Evolutionary conservation across 2,888 invertebrate species (phyloP).

Genomic region (Tolmerus cingulatus): DNA sequence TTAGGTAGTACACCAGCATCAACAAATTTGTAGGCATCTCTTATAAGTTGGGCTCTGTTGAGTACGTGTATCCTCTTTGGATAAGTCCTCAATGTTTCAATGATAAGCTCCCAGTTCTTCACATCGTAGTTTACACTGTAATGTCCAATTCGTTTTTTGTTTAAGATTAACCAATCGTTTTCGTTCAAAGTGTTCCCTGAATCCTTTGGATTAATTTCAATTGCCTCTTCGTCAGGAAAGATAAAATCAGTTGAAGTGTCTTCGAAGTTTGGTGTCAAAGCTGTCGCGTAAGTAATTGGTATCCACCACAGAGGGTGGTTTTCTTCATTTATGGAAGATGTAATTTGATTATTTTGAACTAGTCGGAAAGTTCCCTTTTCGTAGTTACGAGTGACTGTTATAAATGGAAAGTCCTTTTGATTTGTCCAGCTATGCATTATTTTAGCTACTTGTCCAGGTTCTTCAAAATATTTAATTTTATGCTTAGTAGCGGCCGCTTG

Average conservation of each 20-base stretch:
- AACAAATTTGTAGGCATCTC: constrained; percentile 69
- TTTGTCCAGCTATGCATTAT: constrained; percentile 71
- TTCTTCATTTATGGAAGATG: constrained; percentile 43
- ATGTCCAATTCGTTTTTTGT: constrained; percentile 60
- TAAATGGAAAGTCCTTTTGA: constrained; percentile 69
- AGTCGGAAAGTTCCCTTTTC: constrained; percentile 64
- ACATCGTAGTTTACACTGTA: constrained; percentile 77
- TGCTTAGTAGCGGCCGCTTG: constrained; percentile 55
- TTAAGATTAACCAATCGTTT: constrained; percentile 58
- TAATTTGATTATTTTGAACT: constrained; percentile 61
- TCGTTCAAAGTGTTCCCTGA: not conserved
- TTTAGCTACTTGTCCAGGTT: constrained; percentile 60
- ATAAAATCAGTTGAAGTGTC: constrained; percentile 56
- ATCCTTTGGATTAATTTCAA: constrained; percentile 42
- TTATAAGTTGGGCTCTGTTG: constrained; percentile 87
- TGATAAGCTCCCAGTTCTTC: constrained; percentile 73
- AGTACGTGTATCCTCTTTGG: constrained; percentile 75
- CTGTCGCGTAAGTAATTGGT: constrained; percentile 57
- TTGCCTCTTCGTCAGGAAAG: constrained; percentile 49
- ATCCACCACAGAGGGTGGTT: constrained; percentile 57
- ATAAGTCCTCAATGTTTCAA: constrained; percentile 67
- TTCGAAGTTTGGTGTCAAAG: constrained; percentile 57
- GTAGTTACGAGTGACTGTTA: constrained; percentile 66
- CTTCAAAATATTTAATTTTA: constrained; percentile 49
- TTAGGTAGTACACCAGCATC: not conserved